Evolutionary conservation across 2,113 vertebrate species (phyloP).

Genomic region (Erythrocercus mccallii): DNA sequence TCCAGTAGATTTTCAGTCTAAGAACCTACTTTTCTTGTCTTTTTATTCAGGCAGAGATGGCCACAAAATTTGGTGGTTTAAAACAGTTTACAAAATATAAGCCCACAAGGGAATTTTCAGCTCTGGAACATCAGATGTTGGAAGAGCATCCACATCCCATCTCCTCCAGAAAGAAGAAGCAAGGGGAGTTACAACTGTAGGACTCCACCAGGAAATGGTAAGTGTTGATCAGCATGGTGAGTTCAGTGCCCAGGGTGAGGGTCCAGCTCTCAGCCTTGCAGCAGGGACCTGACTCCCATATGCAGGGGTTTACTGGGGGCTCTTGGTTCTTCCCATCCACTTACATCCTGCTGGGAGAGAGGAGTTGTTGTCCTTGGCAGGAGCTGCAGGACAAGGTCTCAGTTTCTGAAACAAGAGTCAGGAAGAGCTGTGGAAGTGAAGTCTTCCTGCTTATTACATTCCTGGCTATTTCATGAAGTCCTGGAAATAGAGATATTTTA

Average conservation of each 20-base stretch:
- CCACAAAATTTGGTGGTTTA: neutral
- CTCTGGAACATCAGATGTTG: neutral
- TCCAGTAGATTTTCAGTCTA: neutral
- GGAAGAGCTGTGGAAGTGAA: neutral
- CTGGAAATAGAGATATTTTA: neutral
- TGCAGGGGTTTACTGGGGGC: neutral
- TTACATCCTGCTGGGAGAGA: neutral
- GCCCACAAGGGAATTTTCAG: fast-evolving
- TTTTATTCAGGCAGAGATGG: neutral
- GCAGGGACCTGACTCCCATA: neutral
- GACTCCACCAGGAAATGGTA: neutral
- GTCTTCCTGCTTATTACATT: neutral
- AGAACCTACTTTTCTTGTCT: neutral
- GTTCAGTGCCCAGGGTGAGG: neutral
- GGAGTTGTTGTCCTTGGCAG: neutral
- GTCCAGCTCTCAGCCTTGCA: neutral
- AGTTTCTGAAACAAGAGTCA: neutral
- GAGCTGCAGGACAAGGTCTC: neutral
- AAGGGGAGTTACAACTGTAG: neutral
- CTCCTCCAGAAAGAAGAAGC: neutral
- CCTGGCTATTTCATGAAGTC: neutral
- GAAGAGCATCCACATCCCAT: neutral
- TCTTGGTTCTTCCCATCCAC: neutral
- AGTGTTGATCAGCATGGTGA: neutral
- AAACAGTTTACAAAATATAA: neutral